Evolutionary conservation across 1,140 invertebrate genomes (phyloP).

Genomic region (Monochamus saltuarius): DNA sequence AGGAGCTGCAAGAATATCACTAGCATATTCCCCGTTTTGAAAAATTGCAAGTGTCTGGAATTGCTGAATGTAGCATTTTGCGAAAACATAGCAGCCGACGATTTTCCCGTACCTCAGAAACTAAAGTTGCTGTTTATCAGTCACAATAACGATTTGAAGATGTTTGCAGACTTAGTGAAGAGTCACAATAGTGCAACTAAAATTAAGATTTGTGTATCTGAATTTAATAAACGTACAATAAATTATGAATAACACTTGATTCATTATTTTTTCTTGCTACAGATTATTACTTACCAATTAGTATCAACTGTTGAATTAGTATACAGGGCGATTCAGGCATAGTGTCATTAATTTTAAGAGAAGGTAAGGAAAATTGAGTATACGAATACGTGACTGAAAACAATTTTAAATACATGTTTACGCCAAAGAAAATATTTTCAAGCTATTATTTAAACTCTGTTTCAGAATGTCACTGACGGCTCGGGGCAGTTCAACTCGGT

Average conservation of each 20-base stretch:
- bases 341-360: too few species aligned
- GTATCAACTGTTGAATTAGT: too few species aligned
- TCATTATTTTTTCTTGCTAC: neutral
- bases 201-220: constrained; percentile 3
- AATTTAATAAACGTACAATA: constrained; percentile 8
- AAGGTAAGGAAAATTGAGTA: too few species aligned
- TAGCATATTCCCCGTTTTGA: neutral
- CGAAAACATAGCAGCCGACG: neutral
- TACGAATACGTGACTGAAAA: too few species aligned
- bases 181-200: neutral
- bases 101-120: neutral
- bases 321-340: too few species aligned
- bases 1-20: neutral
- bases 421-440: too few species aligned
- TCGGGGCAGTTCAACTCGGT: too few species aligned
- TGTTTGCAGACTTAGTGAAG: neutral
- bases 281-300: too few species aligned
- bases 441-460: too few species aligned
- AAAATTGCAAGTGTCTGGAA: neutral
- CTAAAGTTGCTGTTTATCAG: constrained; percentile 2
- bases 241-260: too few species aligned
- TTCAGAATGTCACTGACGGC: too few species aligned
- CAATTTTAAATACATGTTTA: too few species aligned
- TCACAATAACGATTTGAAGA: neutral
- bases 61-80: constrained; percentile 10